Percentiles rank a stretch among this genome's conserved stretches.
phyloP scores from a whole-genome alignment of 2,113 vertebrate genomes.

The Alouatta palliata region DNA sequence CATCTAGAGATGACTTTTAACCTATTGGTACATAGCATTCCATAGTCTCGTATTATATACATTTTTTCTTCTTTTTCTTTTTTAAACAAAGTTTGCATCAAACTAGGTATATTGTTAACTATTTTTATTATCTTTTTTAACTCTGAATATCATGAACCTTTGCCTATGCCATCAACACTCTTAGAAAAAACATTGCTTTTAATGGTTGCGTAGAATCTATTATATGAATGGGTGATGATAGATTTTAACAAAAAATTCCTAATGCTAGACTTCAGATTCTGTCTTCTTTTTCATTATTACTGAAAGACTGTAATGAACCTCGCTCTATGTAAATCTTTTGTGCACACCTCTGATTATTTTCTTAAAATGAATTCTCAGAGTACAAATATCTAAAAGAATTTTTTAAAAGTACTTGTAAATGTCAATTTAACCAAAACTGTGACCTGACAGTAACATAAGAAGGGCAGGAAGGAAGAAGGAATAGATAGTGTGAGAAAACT shows the following conservation, averaged over 20 bases:
- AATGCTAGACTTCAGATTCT: background rate
- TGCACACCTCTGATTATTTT: background rate
- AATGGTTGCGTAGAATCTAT: background rate
- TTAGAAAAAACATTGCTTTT: constrained; percentile 4
- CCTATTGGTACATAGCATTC: background rate
- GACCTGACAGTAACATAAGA: background rate
- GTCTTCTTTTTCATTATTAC: constrained; percentile 18
- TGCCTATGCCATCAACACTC: background rate
- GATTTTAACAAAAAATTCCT: background rate
- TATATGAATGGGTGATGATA: background rate
- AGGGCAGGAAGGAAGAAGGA: background rate
- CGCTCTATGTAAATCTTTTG: background rate
- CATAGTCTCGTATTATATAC: background rate
- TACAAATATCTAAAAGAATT: background rate
- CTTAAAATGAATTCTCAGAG: background rate
- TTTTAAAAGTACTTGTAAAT: constrained; percentile 25
- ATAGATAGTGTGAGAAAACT: background rate
- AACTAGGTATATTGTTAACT: background rate
- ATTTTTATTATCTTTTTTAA: background rate
- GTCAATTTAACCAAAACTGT: constrained; percentile 33
- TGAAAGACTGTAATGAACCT: background rate
- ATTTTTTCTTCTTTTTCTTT: background rate
- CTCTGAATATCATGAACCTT: background rate
- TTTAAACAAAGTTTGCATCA: background rate
- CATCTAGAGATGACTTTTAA: background rate